phyloP scores from a whole-genome alignment of 2,113 vertebrate genomes.

The Hyla sarda region DNA sequence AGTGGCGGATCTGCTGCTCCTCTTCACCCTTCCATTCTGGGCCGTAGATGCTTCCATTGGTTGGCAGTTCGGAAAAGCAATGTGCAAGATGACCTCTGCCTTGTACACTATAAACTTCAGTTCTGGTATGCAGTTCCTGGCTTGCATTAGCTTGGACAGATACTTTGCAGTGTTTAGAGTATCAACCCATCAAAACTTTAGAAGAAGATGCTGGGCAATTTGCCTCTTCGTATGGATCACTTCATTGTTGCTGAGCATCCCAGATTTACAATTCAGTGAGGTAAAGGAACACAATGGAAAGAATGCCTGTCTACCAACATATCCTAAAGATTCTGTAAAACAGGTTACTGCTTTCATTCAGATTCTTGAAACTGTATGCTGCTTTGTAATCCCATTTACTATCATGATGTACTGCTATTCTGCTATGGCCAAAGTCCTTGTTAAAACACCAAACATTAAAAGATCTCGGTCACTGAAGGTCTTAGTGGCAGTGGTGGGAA shows the following conservation, averaged over 20 bases:
- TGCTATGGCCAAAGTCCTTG: constrained; percentile 71
- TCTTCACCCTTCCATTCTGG: constrained; percentile 92
- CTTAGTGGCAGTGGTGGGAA: constrained; percentile 80
- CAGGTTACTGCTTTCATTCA: constrained; percentile 79
- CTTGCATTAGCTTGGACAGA: constrained; percentile 90
- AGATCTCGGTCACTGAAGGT: constrained; percentile 80
- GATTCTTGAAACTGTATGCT: constrained; percentile 82
- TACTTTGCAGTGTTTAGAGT: constrained; percentile 72
- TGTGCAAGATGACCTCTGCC: constrained; percentile 85
- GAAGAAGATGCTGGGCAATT: constrained; percentile 66
- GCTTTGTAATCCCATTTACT: constrained; percentile 86
- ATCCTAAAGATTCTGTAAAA: constrained; percentile 72
- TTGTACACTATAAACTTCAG: constrained; percentile 89
- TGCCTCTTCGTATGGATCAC: constrained; percentile 78
- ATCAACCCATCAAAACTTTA: not conserved
- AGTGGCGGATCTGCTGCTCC: constrained; percentile 86
- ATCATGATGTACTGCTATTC: constrained; percentile 87
- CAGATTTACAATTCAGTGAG: constrained; percentile 84
- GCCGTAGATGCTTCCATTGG: constrained; percentile 81
- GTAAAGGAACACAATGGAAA: constrained; percentile 71
- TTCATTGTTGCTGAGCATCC: constrained; percentile 81
- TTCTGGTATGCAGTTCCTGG: constrained; percentile 90
- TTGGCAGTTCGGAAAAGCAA: constrained; percentile 80
- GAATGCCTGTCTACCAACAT: constrained; percentile 76
- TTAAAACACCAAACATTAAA: constrained; percentile 73